Base-by-base conservation (phyloP, 2,888 invertebrate species). In the Chaetoderma sp. region DNA sequence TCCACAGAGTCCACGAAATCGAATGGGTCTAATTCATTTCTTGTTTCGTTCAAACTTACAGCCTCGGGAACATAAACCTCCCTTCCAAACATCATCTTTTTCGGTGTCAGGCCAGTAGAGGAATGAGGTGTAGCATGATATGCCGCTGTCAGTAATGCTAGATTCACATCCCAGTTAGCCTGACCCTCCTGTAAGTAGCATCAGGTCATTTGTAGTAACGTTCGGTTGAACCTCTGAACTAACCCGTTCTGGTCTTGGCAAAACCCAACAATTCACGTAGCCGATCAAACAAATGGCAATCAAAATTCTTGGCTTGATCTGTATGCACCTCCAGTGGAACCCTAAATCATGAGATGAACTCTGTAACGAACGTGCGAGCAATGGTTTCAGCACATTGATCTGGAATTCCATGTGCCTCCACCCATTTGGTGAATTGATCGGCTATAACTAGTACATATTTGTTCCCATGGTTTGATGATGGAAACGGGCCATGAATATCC, bases 241-340 rank as follows among this genome's bases (percentile, higher is more conserved):
- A 16, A 13, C 27, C 58, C 10, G 60, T 59, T 28, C 60, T 18
- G 16, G 56, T 58, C 44, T 59, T 59, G 8, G 60, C 58, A 6
- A 59, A 59, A 8, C 58, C n/a, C 27, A 59, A 45, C 30, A 56
- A n/a, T 13, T 59, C n/a, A 59, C 60, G 58, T 8, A 59, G n/a
- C 6, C 36, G 13, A 16, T 16, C 10, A 28, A 59, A 60, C 23
- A 59, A n/a, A 16, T 23, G 10, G 10, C 45, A 27, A 27, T 59
- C 60, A 60, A 59, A 60, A 21, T 59, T 45, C 18, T n/a, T 44
- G 10, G 57, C 60, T 59, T 59, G 59, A 28, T 59, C 60, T 8
- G 59, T 59, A 59, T 59, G 60, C 13, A 18, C 58, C 16, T 59
- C 10, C 23, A 52, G 23, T 6, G 54, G 54, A 8, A 8, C 23